Evolutionary conservation across 37 sponge, comb jelly and placozoan genomes (phyloP), one percentile per base, ranked within the genome.

Genomic region (Spongilla lacustris): DNA sequence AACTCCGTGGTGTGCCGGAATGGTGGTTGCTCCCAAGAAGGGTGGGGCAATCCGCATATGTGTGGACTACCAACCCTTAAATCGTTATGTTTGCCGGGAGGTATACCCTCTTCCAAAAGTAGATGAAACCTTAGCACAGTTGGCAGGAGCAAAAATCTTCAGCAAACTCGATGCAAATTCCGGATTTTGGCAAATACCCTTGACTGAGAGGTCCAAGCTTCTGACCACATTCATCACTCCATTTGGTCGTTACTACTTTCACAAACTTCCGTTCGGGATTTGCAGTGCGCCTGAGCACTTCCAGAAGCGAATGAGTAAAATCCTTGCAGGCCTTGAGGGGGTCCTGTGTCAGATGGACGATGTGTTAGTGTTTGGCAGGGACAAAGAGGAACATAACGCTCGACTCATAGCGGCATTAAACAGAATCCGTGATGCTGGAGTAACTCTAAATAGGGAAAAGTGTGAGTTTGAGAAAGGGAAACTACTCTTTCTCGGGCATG

Each of bases 1-100:
- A 23, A 89, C 89, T 10, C 46, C n/a, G 38, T 89, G 89, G 84
- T 89, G 89, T 32, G 89, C 89, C 29, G 89, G 89, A 27, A 89
- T 89, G 84, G 89, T 83, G 4, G 89, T 88, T 3, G 79, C 69
- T 19, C 86, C 79, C 33, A 85, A 85, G 31, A 84, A 74, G 70
- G 4, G 34, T 9, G 90, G 85, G 3, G 36, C 46, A 67, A 80
- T 89, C 50, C 69, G 85, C 33, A 84, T 89, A 11, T 89, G 90
- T 75, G 85, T 89, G 6, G 84, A 89, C 68, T 50, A 78, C 71
- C 68, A 78, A 49, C 86, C 86, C 68, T 79, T 85, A 4, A 85
- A 85, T 50, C 27, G 74, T 23, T 84, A 77, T 77, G 83, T 88
- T 23, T 66, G 82, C 25, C 67, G 89, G 41, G 89, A 88, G 46